Conservation (phyloP, 64 coral and sea anemone species). For the Montipora efflorescens region DNA sequence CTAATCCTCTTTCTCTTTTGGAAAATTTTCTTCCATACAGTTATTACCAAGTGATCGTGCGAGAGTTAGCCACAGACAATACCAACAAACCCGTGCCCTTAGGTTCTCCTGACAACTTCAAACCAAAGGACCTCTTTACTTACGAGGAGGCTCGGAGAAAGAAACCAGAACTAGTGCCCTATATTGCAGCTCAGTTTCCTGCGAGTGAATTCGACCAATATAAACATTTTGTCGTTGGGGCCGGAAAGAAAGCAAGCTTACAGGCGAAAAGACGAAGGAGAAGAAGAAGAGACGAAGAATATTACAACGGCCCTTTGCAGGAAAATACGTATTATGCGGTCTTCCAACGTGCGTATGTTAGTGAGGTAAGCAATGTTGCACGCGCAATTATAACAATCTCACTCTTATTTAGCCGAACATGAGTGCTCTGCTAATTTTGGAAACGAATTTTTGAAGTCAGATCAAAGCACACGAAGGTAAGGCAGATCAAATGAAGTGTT, state of each 20-base stretch:
- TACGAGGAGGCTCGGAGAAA: conserved; percentile 68
- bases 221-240: conserved; percentile 66
- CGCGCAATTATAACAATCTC: too few relatives aligned
- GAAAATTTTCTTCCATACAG: not conserved
- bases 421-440: too few relatives aligned
- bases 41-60: conserved; percentile 68
- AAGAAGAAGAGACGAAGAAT: conserved; percentile 35
- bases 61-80: conserved; percentile 57
- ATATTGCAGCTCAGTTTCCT: conserved; percentile 77
- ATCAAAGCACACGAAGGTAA: too few relatives aligned
- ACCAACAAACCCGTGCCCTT: conserved; percentile 32
- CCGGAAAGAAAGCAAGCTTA: not conserved
- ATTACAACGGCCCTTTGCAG: conserved; percentile 81
- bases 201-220: conserved; percentile 56
- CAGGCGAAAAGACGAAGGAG: conserved; percentile 37
- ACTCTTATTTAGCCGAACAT: too few relatives aligned
- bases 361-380: conserved; percentile 48
- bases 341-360: conserved; percentile 87
- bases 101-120: conserved; percentile 34
- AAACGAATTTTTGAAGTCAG: too few relatives aligned
- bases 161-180: conserved; percentile 59
- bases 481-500: too few relatives aligned
- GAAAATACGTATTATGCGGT: conserved; percentile 75
- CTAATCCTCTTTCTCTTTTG: not conserved
- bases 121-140: conserved; percentile 53